These are phyloP conservation scores for Nycticebus coucang DNA, from an alignment of 2,113 vertebrate genomes.

Conservation along the genomic window DNA sequence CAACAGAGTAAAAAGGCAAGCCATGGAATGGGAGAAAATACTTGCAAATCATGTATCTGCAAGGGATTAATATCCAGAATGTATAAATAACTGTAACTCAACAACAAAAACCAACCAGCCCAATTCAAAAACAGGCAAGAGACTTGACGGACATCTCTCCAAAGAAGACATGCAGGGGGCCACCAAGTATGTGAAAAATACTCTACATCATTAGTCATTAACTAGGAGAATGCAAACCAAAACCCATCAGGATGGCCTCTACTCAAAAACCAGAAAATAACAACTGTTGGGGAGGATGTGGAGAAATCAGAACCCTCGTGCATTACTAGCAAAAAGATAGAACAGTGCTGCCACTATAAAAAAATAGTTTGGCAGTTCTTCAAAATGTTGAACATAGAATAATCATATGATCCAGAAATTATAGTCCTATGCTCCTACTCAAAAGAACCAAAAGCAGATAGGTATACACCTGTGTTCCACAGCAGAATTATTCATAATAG, in stretches of 20 bases:
- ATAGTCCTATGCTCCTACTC: neutral
- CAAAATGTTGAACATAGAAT: neutral
- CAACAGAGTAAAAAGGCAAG: neutral
- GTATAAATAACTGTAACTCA: neutral
- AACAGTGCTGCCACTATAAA: neutral
- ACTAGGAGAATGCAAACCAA: neutral
- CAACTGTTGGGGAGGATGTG: neutral
- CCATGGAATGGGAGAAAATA: neutral
- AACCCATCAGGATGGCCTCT: neutral
- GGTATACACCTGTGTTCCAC: neutral
- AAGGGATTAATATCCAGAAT: neutral
- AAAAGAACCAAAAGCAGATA: neutral
- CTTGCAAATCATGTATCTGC: neutral
- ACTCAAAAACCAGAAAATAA: neutral
- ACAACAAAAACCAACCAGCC: slow-evolving; percentile 20
- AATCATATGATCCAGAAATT: neutral
- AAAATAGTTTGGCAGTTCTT: neutral
- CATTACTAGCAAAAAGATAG: neutral
- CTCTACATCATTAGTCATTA: neutral
- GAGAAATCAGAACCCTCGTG: neutral
- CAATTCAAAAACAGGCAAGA: neutral
- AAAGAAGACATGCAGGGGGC: neutral
- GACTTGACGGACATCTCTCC: neutral
- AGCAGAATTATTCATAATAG: neutral
- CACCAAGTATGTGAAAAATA: neutral